These are phyloP conservation scores for Bothrops jararaca DNA, from an alignment of 2,113 vertebrate genomes.

Conservation along the genomic window DNA sequence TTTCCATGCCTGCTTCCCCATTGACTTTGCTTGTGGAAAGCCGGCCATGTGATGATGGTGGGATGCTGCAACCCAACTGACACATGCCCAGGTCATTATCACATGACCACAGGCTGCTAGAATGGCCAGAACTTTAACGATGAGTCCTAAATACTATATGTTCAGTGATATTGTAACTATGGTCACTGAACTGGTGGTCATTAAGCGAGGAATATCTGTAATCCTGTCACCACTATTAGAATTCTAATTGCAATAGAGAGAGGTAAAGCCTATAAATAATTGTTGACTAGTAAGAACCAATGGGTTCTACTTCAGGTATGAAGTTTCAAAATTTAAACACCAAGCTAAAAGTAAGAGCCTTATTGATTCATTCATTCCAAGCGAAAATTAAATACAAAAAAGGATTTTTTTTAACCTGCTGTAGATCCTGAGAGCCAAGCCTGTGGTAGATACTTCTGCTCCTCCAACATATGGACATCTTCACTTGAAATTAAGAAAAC, in stretches of 20 bases:
- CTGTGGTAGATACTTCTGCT: slow-evolving; percentile 60
- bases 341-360: not conserved
- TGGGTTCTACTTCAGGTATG: not conserved
- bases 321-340: not conserved
- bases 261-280: not conserved
- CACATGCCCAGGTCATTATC: not conserved
- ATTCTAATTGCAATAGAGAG: not conserved
- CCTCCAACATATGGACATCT: slow-evolving; percentile 66
- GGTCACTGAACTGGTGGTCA: not conserved
- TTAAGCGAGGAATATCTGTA: not conserved
- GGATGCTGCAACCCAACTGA: not conserved
- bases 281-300: not conserved
- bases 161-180: not conserved
- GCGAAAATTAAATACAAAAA: not conserved
- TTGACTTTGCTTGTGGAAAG: not conserved
- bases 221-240: not conserved
- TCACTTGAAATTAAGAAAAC: slow-evolving; percentile 69
- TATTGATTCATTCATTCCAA: not conserved
- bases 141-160: not conserved
- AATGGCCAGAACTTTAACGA: not conserved
- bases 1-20: not conserved
- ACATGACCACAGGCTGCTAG: not conserved
- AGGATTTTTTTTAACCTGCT: slow-evolving; percentile 24
- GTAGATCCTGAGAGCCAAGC: slow-evolving; percentile 73
- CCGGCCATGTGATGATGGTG: not conserved